Percentiles rank a stretch among this genome's conserved stretches.
Conservation (phyloP, 2,888 invertebrate genomes). For the Diaphora mendica region DNA sequence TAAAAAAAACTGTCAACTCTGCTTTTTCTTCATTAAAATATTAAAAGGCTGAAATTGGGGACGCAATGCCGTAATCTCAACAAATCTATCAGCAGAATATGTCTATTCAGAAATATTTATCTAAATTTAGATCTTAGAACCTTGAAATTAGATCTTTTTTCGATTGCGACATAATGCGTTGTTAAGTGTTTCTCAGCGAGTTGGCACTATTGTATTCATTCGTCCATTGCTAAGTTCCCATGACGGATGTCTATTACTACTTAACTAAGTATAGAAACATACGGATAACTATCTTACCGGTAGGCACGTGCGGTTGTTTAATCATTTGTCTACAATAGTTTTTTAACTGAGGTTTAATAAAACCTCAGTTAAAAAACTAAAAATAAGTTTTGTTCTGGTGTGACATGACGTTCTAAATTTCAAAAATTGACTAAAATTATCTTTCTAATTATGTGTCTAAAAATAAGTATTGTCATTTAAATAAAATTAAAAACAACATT, state of each 20-base stretch:
- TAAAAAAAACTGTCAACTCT: background rate
- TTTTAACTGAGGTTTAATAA: no score
- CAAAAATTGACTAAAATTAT: no score
- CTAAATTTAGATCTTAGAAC: slow-evolving; percentile 14
- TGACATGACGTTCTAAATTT: no score
- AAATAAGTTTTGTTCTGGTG: no score
- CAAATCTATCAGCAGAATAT: background rate
- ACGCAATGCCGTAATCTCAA: background rate
- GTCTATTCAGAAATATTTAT: background rate
- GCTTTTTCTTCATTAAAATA: background rate
- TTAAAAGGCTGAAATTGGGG: background rate
- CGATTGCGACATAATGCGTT: slow-evolving; percentile 25
- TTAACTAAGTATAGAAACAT: slow-evolving; percentile 36
- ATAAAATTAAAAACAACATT: no score
- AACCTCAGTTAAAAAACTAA: no score
- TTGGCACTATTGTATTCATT: slow-evolving; percentile 55
- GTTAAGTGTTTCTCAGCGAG: slow-evolving; percentile 36
- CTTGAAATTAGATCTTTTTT: slow-evolving; percentile 27
- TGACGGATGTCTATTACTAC: slow-evolving; percentile 47
- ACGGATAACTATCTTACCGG: slow-evolving; percentile 24
- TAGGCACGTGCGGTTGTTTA: slow-evolving; percentile 17
- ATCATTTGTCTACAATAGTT: background rate
- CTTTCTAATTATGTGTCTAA: no score
- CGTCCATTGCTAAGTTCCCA: slow-evolving; percentile 58
- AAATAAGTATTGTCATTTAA: no score